phyloP scores from a whole-genome alignment of 2,113 vertebrate genomes.

The Zosterops japonicus region DNA sequence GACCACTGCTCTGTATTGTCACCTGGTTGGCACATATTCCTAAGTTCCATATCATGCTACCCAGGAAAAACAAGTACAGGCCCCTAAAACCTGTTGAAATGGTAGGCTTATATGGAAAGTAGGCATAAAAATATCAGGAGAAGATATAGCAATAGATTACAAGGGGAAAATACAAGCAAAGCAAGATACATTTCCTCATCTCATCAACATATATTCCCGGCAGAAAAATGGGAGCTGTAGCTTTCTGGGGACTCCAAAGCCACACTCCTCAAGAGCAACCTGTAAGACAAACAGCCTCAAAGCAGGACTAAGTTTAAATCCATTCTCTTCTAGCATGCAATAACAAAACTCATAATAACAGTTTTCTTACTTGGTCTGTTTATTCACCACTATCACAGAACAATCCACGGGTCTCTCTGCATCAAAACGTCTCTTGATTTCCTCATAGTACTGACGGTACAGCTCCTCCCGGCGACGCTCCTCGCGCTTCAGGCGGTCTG shows the following conservation, averaged over 20 bases:
- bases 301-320: not conserved
- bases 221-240: not conserved
- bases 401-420: slow-evolving; percentile 93
- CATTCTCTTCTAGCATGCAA: not conserved
- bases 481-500: slow-evolving; percentile 85
- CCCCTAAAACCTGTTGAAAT: not conserved
- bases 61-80: not conserved
- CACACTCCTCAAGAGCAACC: not conserved
- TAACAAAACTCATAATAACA: not conserved
- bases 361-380: slow-evolving; percentile 92
- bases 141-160: not conserved
- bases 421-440: slow-evolving; percentile 93
- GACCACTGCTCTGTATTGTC: not conserved
- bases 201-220: not conserved
- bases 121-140: not conserved
- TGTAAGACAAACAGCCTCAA: not conserved
- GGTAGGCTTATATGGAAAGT: not conserved
- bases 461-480: slow-evolving; percentile 91
- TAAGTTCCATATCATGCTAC: not conserved
- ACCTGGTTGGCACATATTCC: not conserved
- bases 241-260: not conserved
- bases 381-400: slow-evolving; percentile 96
- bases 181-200: not conserved
- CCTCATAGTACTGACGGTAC: slow-evolving; percentile 95
- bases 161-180: not conserved